Percentiles rank a stretch among this genome's conserved stretches.
Conservation (phyloP, 1,140 invertebrate genomes). For the Wasmannia auropunctata region DNA sequence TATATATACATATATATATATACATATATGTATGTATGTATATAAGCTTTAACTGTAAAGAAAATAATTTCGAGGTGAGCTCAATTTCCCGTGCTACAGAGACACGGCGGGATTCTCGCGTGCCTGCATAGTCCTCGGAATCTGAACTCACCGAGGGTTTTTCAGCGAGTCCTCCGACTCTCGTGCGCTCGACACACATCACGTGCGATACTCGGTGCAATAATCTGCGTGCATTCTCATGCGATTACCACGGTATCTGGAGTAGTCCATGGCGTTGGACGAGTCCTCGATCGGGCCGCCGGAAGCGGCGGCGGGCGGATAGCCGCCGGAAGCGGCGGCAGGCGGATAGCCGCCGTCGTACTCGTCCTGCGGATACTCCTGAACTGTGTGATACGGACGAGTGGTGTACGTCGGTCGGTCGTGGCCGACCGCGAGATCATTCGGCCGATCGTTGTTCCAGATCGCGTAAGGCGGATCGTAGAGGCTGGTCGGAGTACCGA, state of each 20-base stretch:
- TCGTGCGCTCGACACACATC: constrained; percentile 24
- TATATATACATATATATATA: too few species aligned
- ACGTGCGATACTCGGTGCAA: constrained; percentile 20
- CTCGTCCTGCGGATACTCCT: constrained; percentile 75
- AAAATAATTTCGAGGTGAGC: not conserved
- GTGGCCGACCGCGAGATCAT: constrained; percentile 60
- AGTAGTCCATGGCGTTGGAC: constrained; percentile 77
- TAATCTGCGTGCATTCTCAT: constrained; percentile 54
- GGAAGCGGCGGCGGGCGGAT: constrained; percentile 20
- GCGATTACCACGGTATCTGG: constrained; percentile 83
- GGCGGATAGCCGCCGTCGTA: constrained; percentile 60
- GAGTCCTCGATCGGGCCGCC: constrained; percentile 63
- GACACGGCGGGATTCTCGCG: not conserved
- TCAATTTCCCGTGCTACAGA: not conserved
- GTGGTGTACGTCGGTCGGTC: constrained; percentile 65
- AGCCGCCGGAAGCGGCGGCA: constrained; percentile 1
- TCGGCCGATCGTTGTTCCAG: constrained; percentile 75
- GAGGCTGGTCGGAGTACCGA: constrained; percentile 84
- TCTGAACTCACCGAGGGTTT: not conserved
- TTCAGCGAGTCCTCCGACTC: not conserved
- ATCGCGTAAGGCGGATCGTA: constrained; percentile 69
- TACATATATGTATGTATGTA: too few species aligned
- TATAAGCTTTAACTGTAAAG: not conserved
- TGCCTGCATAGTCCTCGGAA: not conserved
- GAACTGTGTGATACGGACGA: constrained; percentile 71